Evolutionary conservation across 2,888 invertebrate genomes (phyloP).

Genomic region (Drosophila paramelanica): DNA sequence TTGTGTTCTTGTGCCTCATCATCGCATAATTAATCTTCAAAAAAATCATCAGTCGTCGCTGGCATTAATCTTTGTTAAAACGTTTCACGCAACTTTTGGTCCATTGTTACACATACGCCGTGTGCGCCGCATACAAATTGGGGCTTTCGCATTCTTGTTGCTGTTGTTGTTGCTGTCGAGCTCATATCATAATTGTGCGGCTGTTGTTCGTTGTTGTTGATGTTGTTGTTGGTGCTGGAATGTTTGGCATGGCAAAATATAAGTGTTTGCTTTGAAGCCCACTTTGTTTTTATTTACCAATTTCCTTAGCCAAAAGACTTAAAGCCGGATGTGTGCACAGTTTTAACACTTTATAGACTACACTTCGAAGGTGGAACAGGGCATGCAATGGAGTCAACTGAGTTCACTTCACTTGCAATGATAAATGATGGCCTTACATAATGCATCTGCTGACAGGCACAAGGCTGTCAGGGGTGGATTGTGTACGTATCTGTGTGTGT

Average conservation of each 20-base stretch:
- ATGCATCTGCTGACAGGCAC: slow-evolving; percentile 74
- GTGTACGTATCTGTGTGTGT: not conserved
- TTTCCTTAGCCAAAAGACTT: slow-evolving; percentile 67
- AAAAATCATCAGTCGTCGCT: slow-evolving; percentile 80
- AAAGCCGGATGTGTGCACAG: slow-evolving; percentile 48
- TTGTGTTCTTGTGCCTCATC: slow-evolving; percentile 70
- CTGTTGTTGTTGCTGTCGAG: slow-evolving; percentile 8
- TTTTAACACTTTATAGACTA: slow-evolving; percentile 52
- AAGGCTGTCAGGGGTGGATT: slow-evolving; percentile 27
- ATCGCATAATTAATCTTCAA: slow-evolving; percentile 83
- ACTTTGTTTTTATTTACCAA: slow-evolving; percentile 75
- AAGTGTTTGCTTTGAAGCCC: slow-evolving; percentile 50
- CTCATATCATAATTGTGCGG: slow-evolving; percentile 64
- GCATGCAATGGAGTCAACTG: slow-evolving; percentile 73
- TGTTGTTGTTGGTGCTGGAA: slow-evolving; percentile 23
- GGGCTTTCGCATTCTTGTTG: slow-evolving; percentile 29
- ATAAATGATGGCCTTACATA: slow-evolving; percentile 75
- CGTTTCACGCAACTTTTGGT: slow-evolving; percentile 75
- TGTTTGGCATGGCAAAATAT: slow-evolving; percentile 49
- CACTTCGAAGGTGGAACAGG: not conserved
- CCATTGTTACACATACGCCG: slow-evolving; percentile 75
- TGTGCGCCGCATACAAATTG: slow-evolving; percentile 75
- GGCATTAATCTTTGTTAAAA: slow-evolving; percentile 81
- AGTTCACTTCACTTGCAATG: slow-evolving; percentile 78
- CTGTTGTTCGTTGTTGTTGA: slow-evolving; percentile 22